Base-by-base conservation (phyloP, 1,140 invertebrate species). In the Parasteatoda tepidariorum region DNA sequence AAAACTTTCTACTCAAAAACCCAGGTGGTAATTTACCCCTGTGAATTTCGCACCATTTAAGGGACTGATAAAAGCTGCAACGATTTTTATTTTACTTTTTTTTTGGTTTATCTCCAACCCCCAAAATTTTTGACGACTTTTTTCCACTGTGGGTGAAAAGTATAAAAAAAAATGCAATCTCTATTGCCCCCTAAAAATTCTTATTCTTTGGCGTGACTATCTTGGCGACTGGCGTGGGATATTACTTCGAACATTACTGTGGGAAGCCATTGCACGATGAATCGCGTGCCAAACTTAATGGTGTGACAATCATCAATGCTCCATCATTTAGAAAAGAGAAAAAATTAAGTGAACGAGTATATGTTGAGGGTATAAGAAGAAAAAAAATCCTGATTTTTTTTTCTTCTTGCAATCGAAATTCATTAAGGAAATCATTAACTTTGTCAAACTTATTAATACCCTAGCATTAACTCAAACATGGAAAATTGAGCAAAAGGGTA, bases 1-100 rank as follows among this genome's bases (percentile, higher is more conserved):
- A 61, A 61, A 61, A 41, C 9, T 13, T 13, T 48, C 38, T 9
- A 48, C 38, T 48, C 38, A 13, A 48, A 48, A 61, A 61, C 28
- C 59, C 59, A 61, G 59, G 59, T 61, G 59, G 59, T 22, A 61
- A 61, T 30, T 61, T 61, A 61, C 59, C 22, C 59, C 59, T 13
- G 59, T 61, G 59, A 61, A 61, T 18, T 26, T 61, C 28, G 22
- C 22, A 61, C 59, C 22, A 24, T 61, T 61, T 61, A 13, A 11
- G 22, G 13, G n/a, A 30, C 11, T 26, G 59, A 26, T 61, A 24
- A n/a, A n/a, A 48, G 38, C 38, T 48, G 9, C 59, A 15, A 11
- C 26, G 22, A 26, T 15, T 61, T 22, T 11, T 11, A 24, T 26
- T 61, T 61, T 11, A 61, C 59, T 61, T 61, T 61, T 24, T 61